Evolutionary conservation across 2,797 vertebrate genomes (phyloP).

Genomic region (Sibirionetta formosa): DNA sequence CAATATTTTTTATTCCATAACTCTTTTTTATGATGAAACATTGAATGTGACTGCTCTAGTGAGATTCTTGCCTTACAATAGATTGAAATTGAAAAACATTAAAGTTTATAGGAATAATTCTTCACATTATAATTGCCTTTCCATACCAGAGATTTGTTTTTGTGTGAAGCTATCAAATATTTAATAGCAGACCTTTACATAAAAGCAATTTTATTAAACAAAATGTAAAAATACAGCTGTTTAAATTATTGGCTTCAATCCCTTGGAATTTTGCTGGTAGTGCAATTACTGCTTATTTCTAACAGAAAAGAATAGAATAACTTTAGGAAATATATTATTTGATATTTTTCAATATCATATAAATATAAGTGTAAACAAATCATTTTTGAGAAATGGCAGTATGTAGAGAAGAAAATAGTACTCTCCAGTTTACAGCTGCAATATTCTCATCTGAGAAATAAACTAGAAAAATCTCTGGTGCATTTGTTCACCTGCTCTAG

Average conservation of each 20-base stretch:
- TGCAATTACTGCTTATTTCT: conserved; percentile 43
- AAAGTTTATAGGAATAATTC: conserved; percentile 70
- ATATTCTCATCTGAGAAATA: background rate
- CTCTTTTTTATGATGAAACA: conserved; percentile 43
- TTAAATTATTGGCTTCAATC: conserved; percentile 23
- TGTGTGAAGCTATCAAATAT: conserved; percentile 53
- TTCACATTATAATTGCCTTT: conserved; percentile 73
- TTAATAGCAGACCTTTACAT: conserved; percentile 67
- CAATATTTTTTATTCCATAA: conserved; percentile 31
- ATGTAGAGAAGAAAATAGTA: background rate
- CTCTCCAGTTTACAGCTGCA: background rate
- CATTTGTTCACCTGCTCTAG: background rate
- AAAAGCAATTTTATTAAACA: conserved; percentile 68
- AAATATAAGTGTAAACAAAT: conserved; percentile 61
- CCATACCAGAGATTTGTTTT: conserved; percentile 34
- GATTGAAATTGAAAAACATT: conserved; percentile 69
- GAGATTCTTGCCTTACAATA: conserved; percentile 51
- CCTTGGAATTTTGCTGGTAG: background rate
- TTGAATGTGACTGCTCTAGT: background rate
- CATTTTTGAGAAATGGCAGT: background rate
- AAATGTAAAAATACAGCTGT: conserved; percentile 55
- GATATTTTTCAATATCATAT: conserved; percentile 33
- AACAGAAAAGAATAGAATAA: conserved; percentile 10
- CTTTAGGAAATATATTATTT: conserved; percentile 18
- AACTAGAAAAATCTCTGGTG: background rate